Evolutionary conservation across 1,140 invertebrate genomes (phyloP).

Genomic region (Venturia canescens): DNA sequence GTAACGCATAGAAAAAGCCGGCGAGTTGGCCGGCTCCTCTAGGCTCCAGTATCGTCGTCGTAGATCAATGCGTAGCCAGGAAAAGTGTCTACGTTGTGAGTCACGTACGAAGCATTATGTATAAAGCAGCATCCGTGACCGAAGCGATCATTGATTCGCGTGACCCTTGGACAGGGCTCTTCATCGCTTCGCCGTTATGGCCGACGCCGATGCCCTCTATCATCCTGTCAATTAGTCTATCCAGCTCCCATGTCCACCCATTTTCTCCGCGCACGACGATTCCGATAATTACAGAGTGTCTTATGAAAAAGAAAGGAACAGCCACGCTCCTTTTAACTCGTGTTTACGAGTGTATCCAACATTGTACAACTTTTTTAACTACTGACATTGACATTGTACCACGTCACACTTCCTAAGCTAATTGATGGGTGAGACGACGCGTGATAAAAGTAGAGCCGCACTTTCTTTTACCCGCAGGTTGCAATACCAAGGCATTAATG

Average conservation of each 20-base stretch:
- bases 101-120: slow-evolving; percentile 63
- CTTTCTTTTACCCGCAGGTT: not conserved
- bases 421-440: not conserved
- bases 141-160: slow-evolving; percentile 60
- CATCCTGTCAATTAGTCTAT: slow-evolving; percentile 63
- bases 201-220: slow-evolving; percentile 10
- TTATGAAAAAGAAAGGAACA: slow-evolving; percentile 14
- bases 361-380: not conserved
- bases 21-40: not conserved
- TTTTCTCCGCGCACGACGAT: not conserved
- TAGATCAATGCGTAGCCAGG: slow-evolving; percentile 10
- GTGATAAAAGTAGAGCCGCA: not conserved
- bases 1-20: not conserved
- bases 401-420: slow-evolving; percentile 12
- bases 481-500: not conserved
- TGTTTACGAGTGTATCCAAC: not conserved
- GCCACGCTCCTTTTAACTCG: slow-evolving; percentile 3
- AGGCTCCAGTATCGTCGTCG: not conserved
- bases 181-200: not conserved
- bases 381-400: slow-evolving; percentile 57
- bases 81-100: slow-evolving; percentile 53
- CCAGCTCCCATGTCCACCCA: slow-evolving; percentile 48
- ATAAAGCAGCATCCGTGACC: not conserved
- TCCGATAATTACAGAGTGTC: slow-evolving; percentile 4
- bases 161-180: slow-evolving; percentile 52